phyloP scores from a whole-genome alignment of 2,113 vertebrate species.

The Tupaia tana region DNA sequence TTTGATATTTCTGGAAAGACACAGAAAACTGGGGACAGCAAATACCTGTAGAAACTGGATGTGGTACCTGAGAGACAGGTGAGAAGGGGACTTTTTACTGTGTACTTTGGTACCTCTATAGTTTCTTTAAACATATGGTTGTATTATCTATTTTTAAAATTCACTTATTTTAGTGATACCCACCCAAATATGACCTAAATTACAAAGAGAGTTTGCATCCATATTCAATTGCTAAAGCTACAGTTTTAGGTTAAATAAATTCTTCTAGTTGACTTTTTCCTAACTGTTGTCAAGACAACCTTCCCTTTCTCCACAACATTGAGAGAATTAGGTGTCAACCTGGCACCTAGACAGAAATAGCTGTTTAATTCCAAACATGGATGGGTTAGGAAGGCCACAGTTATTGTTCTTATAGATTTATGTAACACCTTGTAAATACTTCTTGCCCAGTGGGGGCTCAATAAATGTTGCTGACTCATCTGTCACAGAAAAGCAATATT shows the following conservation, averaged over 20 bases:
- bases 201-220: background rate
- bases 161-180: background rate
- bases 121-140: background rate
- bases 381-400: conserved; percentile 50
- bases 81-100: background rate
- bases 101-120: background rate
- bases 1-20: background rate
- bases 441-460: conserved; percentile 51
- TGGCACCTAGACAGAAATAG: conserved; percentile 72
- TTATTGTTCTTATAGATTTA: conserved; percentile 66
- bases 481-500: conserved; percentile 50
- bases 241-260: conserved; percentile 52
- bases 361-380: conserved; percentile 60
- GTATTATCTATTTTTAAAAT: background rate
- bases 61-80: background rate
- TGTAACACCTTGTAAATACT: conserved; percentile 76
- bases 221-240: background rate
- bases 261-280: conserved; percentile 64
- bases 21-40: background rate
- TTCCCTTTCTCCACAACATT: conserved; percentile 73
- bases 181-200: background rate
- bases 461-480: conserved; percentile 70
- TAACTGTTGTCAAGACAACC: conserved; percentile 79
- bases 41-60: background rate
- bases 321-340: conserved; percentile 76